Evolutionary conservation across 2,113 vertebrate genomes (phyloP).

Genomic region (Pseudolaguvia tuberculata): DNA sequence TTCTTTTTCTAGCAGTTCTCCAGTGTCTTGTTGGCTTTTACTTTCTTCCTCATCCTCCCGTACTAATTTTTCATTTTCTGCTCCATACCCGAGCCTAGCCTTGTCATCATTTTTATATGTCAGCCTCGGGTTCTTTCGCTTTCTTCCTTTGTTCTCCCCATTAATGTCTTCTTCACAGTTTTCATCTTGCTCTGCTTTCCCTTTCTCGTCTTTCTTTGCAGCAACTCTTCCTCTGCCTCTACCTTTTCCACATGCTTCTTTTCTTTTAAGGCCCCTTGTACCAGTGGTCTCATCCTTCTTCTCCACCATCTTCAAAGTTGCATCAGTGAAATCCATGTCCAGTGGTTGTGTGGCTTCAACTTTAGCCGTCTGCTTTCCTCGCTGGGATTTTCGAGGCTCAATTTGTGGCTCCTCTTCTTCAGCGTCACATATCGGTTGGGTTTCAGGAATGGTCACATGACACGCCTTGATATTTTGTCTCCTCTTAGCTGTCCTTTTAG

Average conservation of each 20-base stretch:
- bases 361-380: slow-evolving; percentile 2
- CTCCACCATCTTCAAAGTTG: slow-evolving; percentile 12
- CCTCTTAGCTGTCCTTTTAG: not conserved
- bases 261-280: not conserved
- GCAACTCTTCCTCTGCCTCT: slow-evolving; percentile 19
- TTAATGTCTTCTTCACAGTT: slow-evolving; percentile 35
- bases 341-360: slow-evolving; percentile 8
- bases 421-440: slow-evolving; percentile 23
- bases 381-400: slow-evolving; percentile 2
- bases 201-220: slow-evolving; percentile 26
- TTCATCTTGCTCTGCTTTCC: not conserved
- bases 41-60: not conserved
- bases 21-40: not conserved
- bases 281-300: slow-evolving; percentile 27
- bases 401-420: not conserved
- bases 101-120: not conserved
- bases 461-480: not conserved
- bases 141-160: not conserved
- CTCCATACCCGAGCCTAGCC: not conserved
- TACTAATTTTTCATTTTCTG: not conserved
- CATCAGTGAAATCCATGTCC: not conserved
- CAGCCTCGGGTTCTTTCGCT: slow-evolving; percentile 29
- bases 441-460: slow-evolving; percentile 35
- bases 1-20: slow-evolving; percentile 2
- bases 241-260: slow-evolving; percentile 10